Evolutionary conservation across 2,797 vertebrate species (phyloP).

Genomic region (Poliocrania exsul): DNA sequence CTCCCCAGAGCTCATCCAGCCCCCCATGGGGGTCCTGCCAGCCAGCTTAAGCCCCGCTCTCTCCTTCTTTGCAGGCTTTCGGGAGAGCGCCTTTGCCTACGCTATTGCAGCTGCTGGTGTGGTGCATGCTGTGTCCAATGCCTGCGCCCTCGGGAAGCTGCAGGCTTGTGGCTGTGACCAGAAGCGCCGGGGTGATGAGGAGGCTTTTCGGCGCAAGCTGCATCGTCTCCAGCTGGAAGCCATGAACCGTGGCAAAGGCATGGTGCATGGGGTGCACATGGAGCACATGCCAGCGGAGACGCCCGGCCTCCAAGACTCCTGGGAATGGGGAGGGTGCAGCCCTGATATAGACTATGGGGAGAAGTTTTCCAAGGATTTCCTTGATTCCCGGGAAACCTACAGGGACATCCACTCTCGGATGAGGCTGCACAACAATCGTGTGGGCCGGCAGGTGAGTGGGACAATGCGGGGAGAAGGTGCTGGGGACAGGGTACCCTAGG

Average conservation of each 20-base stretch:
- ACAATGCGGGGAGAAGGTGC: fast-evolving
- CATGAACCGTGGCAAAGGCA: conserved; percentile 93
- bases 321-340: conserved; percentile 99
- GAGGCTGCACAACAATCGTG: conserved; percentile 97
- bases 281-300: conserved; percentile 90
- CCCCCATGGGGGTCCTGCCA: fast-evolving
- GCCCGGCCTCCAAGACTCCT: conserved; percentile 92
- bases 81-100: conserved; percentile 95
- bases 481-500: neutral
- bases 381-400: conserved; percentile 95
- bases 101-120: conserved; percentile 94
- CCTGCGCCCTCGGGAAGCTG: conserved; percentile 95
- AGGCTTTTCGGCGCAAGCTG: conserved; percentile 93
- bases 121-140: conserved; percentile 95
- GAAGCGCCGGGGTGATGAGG: conserved; percentile 91
- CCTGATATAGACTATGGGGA: conserved; percentile 97
- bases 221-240: conserved; percentile 94
- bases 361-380: conserved; percentile 96
- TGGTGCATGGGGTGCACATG: conserved; percentile 93
- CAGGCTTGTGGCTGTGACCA: conserved; percentile 93
- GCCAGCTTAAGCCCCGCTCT: neutral
- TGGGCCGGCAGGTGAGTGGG: conserved; percentile 94
- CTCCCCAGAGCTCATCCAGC: neutral
- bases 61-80: conserved; percentile 83
- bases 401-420: conserved; percentile 96